These are phyloP conservation scores for Aleiodes alternator DNA, from an alignment of 2,888 invertebrate genomes.

Conservation along the genomic window DNA sequence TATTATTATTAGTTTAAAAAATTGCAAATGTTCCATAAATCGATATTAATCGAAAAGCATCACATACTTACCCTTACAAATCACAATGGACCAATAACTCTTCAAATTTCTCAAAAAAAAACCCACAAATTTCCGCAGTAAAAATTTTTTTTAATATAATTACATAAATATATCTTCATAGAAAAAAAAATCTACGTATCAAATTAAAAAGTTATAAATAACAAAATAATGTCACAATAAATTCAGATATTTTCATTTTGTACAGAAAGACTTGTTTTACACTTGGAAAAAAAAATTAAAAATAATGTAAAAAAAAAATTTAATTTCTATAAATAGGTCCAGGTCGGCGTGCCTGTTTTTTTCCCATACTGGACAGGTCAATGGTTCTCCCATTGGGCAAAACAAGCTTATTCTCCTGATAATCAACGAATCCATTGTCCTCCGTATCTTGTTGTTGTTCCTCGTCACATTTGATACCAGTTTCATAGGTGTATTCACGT, in stretches of 20 bases:
- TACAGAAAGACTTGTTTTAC: slow-evolving; percentile 22
- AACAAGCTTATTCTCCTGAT: slow-evolving; percentile 84
- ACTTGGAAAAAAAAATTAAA: not conserved
- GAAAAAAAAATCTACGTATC: not conserved
- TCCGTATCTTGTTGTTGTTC: slow-evolving; percentile 75
- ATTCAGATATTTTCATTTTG: slow-evolving; percentile 10
- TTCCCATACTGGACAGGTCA: slow-evolving; percentile 83
- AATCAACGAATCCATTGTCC: slow-evolving; percentile 81
- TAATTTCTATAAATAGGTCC: slow-evolving; percentile 78
- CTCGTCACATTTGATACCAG: slow-evolving; percentile 81
- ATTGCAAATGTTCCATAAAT: not conserved
- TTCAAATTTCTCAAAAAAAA: not conserved
- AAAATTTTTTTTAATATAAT: no score
- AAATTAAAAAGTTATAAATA: not conserved
- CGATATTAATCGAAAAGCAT: no score
- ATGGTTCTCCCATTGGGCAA: slow-evolving; percentile 84
- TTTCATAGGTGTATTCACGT: slow-evolving; percentile 89
- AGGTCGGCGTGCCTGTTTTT: slow-evolving; percentile 82
- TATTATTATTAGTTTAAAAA: no score
- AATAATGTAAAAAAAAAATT: slow-evolving; percentile 47
- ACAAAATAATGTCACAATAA: not conserved
- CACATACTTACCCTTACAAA: not conserved
- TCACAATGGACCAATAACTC: slow-evolving; percentile 35
- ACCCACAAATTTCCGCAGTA: not conserved
- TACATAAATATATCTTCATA: not conserved